Base-by-base conservation (phyloP, 2,113 vertebrate species). In the Lota lota region DNA sequence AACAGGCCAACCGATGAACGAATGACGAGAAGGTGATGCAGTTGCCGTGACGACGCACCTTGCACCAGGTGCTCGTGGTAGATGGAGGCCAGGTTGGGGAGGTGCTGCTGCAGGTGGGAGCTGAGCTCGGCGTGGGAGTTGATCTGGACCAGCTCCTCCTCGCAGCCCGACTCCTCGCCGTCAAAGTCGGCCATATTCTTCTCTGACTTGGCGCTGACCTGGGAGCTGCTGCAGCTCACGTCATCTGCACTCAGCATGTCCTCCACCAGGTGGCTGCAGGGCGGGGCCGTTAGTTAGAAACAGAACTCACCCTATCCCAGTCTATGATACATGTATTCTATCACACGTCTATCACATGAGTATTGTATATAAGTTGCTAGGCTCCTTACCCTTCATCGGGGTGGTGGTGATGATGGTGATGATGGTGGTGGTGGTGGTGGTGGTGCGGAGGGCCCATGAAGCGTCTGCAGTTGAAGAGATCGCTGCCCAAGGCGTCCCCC, bases 141-240 rank as follows among this genome's bases (percentile, higher is more conserved):
- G 73, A 99, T 99, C 83, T 99, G 96, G 33, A 98, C 97, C 21
- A 99, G 93, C 75, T 99, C 97, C 85, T 99, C 97, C 89, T 99
- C 97, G 61, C 97, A 99, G 72, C 97, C 97, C 18, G 97, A 99
- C 82, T 99, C 97, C 73, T 99, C 97, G 2, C 97, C 97, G 69
- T 99, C 97, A 73, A 99, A 99, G 89, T 99, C 97, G 10, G 97
- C 97, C 97, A 99, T 99, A 77, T 99, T 99, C 89, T 99, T 99
- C 91, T 99, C 97, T 0, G 97, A 99, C 89, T 99, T 99, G 82
- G 97, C 97, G 83, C 97, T 99, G 88, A 99, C 95, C 92, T 99
- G 97, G 22, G 97, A 99, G 86, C 97, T 99, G 89, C 97, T 98
- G 85, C 97, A 99, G 86, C 96, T 98, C 76, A 99, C 97, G 64